Base-by-base conservation (phyloP, 2,888 invertebrate genomes). In the Diplolepis rosae region DNA sequence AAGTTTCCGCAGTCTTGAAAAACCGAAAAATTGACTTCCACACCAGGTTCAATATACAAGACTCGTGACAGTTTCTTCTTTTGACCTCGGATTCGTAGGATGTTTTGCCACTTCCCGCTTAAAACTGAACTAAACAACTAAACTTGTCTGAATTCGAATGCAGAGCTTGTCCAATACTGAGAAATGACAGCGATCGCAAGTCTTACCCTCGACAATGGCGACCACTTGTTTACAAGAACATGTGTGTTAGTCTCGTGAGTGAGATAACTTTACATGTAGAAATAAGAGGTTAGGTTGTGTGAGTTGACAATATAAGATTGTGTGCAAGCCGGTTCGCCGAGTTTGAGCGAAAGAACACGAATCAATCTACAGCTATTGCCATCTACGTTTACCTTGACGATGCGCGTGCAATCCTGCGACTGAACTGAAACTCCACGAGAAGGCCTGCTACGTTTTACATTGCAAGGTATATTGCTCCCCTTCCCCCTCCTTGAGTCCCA, bases 321-420 rank as follows among this genome's bases (percentile, higher is more conserved):
- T 61, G n/a, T 54, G 51, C 39, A 15, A 52, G 68, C 52, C 71
- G 72, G 71, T 72, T 69, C 9, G 27, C 24, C 50, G 32, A 22
- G 52, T 22, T 50, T 9, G 35, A 45, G 35, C 28, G 50, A 67
- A 54, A 30, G 50, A 68, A 71, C n/a, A 61, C 35, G 48, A 69
- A 54, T n/a, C 65, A 15, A 27, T 2, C 4, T 39, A 45, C 4
- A 45, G 45, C 18, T 18, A 18, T 9, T 15, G 1, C 45, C 18
- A 45, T 15, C 69, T 56, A 73, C 74, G 68, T 69, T 73, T 74
- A 68, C 68, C n/a, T n/a, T n/a, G n/a, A n/a, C n/a, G 74, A 76
- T 79, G 78, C 84, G 83, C 85, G 83, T 82, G 84, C 85, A 78
- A 82, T 83, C 81, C 83, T 83, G 83, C 85, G 83, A 87, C 87